Evolutionary conservation across 2,113 vertebrate species (phyloP).

Genomic region (Dissostichus mawsoni): DNA sequence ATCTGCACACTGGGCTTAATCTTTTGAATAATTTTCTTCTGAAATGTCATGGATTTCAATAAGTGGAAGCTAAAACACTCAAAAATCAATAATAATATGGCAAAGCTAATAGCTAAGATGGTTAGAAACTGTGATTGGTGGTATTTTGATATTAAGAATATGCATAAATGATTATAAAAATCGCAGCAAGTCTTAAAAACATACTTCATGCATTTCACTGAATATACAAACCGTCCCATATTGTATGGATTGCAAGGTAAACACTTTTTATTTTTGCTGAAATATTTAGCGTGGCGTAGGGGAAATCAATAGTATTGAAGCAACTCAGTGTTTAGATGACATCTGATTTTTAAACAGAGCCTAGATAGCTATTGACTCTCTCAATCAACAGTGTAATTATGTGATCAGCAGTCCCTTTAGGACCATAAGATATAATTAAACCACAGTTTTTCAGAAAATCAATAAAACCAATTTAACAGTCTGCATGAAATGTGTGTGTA

Average conservation of each 20-base stretch:
- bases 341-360: neutral
- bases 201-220: neutral
- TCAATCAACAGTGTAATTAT: conserved; percentile 31
- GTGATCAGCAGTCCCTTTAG: conserved; percentile 32
- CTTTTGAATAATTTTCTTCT: conserved; percentile 65
- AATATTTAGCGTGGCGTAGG: neutral
- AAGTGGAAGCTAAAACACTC: conserved; percentile 43
- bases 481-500: conserved; percentile 30
- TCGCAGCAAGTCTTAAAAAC: neutral
- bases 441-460: conserved; percentile 57
- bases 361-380: neutral
- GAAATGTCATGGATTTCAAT: conserved; percentile 72
- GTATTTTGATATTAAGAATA: conserved; percentile 12
- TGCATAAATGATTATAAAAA: neutral
- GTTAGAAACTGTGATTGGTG: conserved; percentile 1
- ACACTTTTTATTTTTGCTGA: neutral
- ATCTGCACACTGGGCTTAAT: conserved; percentile 57
- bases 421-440: conserved; percentile 47
- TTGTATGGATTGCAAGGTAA: too few relatives aligned
- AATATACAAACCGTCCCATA: neutral
- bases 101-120: conserved; percentile 36
- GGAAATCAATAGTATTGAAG: neutral
- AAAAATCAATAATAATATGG: conserved; percentile 71
- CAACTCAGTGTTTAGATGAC: conserved; percentile 1
- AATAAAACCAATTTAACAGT: conserved; percentile 60